phyloP scores from a whole-genome alignment of 2,797 vertebrate species.

The Arrhamphus sclerolepis region DNA sequence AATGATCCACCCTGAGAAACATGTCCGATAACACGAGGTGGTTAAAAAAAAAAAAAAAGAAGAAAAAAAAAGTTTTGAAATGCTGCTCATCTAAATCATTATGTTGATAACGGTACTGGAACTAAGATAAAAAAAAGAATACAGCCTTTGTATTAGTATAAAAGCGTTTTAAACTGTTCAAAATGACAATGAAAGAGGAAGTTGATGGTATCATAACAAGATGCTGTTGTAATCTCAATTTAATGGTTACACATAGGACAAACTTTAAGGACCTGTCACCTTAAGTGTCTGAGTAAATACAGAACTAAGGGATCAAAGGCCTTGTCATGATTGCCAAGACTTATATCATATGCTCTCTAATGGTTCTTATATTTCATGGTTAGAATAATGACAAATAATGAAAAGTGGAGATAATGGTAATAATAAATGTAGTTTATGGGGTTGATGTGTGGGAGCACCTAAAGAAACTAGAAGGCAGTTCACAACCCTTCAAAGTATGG shows the following conservation, averaged over 20 bases:
- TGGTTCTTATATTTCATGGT: background rate
- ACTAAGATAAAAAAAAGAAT: background rate
- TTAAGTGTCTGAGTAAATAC: conserved; percentile 9
- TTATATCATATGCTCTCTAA: background rate
- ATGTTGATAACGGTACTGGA: conserved; percentile 5
- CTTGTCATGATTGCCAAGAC: background rate
- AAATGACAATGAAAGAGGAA: conserved; percentile 7
- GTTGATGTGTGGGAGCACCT: background rate
- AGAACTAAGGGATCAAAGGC: background rate
- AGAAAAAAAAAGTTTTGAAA: background rate
- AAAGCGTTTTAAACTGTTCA: conserved; percentile 27
- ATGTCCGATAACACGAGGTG: background rate
- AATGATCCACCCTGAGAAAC: background rate
- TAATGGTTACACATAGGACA: conserved; percentile 1
- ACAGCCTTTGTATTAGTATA: background rate
- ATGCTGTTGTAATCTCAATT: conserved; percentile 14
- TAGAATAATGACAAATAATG: background rate
- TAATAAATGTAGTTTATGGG: conserved; percentile 12
- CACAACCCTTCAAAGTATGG: background rate
- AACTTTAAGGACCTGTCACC: conserved; percentile 11
- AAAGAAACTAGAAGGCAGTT: no score
- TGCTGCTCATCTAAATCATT: background rate
- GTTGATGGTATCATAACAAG: conserved; percentile 1
- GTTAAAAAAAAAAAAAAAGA: accelerated
- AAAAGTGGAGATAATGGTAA: background rate